Base-by-base conservation (phyloP, 2,797 vertebrate genomes). In the Nannoperca obscura region DNA sequence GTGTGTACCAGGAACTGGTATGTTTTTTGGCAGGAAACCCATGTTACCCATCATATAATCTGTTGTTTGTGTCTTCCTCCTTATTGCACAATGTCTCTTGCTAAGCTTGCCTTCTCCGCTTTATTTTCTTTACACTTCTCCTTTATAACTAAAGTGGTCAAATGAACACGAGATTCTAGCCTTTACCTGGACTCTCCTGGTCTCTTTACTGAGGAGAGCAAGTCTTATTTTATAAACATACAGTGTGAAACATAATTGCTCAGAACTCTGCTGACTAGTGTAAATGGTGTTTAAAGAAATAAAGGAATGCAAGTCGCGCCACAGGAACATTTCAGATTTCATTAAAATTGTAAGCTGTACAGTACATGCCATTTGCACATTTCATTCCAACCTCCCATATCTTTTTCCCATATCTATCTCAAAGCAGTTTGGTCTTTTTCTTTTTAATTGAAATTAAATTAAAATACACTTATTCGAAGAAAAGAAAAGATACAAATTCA, bases 311-410 rank as follows among this genome's bases (percentile, higher is more conserved):
- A 62, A 78, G 54, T 66, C 20, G 1, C 6, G 0, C 44, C 34
- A 68, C 15, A 72, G 58, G 40, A 63, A 59, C 69, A 30, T 44
- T 17, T 40, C 34, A 47, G 27, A 61, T 86, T 90, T 89, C 81
- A 85, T 89, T 13, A 60, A 84, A 76, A 67, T 54, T 17, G 27
- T 50, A 53, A 76, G 24, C 74, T 3, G 7, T 66, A 84, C 66
- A 86, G 52, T 70, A 74, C 65, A 89, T 87, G 69, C 80, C 42
- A 81, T 47, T 47, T 72, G 47, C 22, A 80, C 61, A 52, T 68
- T 67, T 70, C 49, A 22, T 24, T 62, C 47, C 44, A 61, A 64
- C 13, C 0, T 64, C 63, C 80, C 24, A 32, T 19, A 49, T 2
- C 0, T 36, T 73, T 67, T 53, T n/a, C n/a, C n/a, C n/a, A n/a